Evolutionary conservation across 2,797 vertebrate species (phyloP).

Genomic region (Lithobates sylvaticus): DNA sequence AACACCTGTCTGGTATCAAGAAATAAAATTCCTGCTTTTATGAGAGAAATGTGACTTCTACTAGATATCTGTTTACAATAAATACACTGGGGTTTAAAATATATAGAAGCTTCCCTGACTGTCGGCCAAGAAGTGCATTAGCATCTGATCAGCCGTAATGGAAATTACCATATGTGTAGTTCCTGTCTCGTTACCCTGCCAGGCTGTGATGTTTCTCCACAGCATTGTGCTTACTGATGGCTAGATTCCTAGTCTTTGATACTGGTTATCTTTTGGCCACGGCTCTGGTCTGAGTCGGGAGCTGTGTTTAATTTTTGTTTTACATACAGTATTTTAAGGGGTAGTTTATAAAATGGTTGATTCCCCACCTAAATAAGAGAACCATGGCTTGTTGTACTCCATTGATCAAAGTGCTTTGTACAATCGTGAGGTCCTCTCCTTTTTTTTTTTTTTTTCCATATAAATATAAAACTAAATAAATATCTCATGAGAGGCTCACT

Average conservation of each 20-base stretch:
- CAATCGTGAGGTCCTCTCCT: constrained; percentile 52
- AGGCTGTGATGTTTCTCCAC: not conserved
- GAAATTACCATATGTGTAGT: not conserved
- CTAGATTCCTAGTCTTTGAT: constrained; percentile 55
- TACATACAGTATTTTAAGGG: constrained; percentile 10
- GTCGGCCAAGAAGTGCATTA: not conserved
- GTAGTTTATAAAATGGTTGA: constrained; percentile 50
- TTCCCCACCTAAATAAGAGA: constrained; percentile 26
- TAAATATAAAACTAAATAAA: constrained; percentile 64
- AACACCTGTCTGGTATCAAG: not conserved
- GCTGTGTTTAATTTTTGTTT: constrained; percentile 13
- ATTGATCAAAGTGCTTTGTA: constrained; percentile 60
- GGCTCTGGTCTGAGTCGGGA: constrained; percentile 30
- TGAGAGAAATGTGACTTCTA: not conserved
- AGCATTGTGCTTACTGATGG: constrained; percentile 59
- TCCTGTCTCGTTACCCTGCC: constrained; percentile 6
- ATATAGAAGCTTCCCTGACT: not conserved
- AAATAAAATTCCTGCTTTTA: not conserved
- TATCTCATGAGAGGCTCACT: constrained; percentile 44
- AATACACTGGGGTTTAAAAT: constrained; percentile 5
- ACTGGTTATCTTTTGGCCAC: not conserved
- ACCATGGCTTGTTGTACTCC: constrained; percentile 60
- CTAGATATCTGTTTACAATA: constrained; percentile 7
- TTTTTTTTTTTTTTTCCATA: constrained; percentile 37
- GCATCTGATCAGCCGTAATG: not conserved